A percentile compares a stretch with the other conserved stretches of the same genome.
These are phyloP conservation scores for Battus philenor DNA, from an alignment of 1,140 invertebrate species.

Conservation along the genomic window DNA sequence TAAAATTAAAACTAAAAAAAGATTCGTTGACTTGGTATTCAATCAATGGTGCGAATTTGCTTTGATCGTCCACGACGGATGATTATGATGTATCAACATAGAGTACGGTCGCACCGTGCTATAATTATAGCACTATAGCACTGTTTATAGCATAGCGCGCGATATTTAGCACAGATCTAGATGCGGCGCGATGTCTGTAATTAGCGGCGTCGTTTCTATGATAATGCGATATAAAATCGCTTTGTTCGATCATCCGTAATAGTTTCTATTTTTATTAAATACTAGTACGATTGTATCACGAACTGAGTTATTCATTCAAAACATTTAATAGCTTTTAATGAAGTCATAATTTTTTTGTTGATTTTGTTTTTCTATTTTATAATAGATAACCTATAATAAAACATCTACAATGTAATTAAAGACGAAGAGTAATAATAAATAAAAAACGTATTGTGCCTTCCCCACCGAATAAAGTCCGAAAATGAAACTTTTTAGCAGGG, in stretches of 20 bases:
- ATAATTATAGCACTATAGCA: slow-evolving; percentile 11
- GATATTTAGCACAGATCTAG: slow-evolving; percentile 10
- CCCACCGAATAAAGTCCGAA: too few relatives aligned
- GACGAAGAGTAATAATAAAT: too few relatives aligned
- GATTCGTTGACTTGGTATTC: slow-evolving; percentile 4
- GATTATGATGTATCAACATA: neutral
- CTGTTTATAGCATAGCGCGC: slow-evolving; percentile 4
- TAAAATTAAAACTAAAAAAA: neutral
- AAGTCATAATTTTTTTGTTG: too few relatives aligned
- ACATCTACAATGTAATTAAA: too few relatives aligned
- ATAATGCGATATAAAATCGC: slow-evolving; percentile 20
- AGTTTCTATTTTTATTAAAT: slow-evolving; percentile 2
- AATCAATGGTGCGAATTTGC: neutral
- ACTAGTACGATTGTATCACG: slow-evolving; percentile 10
- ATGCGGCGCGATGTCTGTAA: slow-evolving; percentile 17
- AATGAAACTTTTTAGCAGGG: too few relatives aligned
- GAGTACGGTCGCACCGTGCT: too few relatives aligned
- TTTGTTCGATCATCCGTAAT: slow-evolving; percentile 3
- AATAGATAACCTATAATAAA: too few relatives aligned
- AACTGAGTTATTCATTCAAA: neutral
- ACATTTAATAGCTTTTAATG: too few relatives aligned
- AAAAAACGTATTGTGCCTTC: too few relatives aligned
- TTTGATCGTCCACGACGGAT: neutral
- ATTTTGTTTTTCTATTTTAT: too few relatives aligned
- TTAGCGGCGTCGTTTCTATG: slow-evolving; percentile 34